Conservation (phyloP, 2,888 invertebrate species). For the Eurytoma californica region DNA sequence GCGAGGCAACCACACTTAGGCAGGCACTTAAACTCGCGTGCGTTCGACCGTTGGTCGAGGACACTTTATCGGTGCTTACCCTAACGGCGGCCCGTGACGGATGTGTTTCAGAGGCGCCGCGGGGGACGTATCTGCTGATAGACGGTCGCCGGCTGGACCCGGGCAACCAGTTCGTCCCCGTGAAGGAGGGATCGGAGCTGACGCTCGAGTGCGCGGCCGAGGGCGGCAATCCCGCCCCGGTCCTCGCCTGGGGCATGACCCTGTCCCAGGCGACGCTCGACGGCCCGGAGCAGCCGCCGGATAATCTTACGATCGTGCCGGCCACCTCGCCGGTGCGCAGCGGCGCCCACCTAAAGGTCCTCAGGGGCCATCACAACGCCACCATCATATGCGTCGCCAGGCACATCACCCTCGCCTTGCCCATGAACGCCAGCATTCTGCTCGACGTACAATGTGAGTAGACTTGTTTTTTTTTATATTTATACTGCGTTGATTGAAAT, state of each 20-base stretch:
- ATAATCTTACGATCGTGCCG: slow-evolving; percentile 71
- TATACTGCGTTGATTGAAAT: not conserved
- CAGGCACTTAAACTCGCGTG: not conserved
- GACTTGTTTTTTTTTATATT: not conserved
- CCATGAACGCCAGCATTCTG: slow-evolving; percentile 79
- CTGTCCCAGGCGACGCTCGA: slow-evolving; percentile 75
- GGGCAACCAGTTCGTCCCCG: slow-evolving; percentile 91
- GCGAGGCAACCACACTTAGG: not conserved
- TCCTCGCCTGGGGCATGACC: slow-evolving; percentile 81
- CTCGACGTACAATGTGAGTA: slow-evolving; percentile 84
- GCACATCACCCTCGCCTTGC: slow-evolving; percentile 79
- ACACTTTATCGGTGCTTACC: not conserved
- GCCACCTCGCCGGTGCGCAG: slow-evolving; percentile 74
- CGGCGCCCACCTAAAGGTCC: slow-evolving; percentile 83
- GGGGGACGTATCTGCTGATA: slow-evolving; percentile 89
- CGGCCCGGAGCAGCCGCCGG: slow-evolving; percentile 72
- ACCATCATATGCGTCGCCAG: slow-evolving; percentile 88
- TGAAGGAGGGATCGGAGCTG: slow-evolving; percentile 88
- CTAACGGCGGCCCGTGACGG: not conserved
- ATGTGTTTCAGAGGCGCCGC: slow-evolving; percentile 84
- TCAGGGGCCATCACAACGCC: slow-evolving; percentile 91
- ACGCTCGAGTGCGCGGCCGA: slow-evolving; percentile 91
- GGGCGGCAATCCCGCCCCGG: slow-evolving; percentile 85
- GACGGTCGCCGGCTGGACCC: slow-evolving; percentile 90
- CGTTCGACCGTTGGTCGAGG: not conserved